phyloP scores from a whole-genome alignment of 2,113 vertebrate species.

The Antigone vipio region DNA sequence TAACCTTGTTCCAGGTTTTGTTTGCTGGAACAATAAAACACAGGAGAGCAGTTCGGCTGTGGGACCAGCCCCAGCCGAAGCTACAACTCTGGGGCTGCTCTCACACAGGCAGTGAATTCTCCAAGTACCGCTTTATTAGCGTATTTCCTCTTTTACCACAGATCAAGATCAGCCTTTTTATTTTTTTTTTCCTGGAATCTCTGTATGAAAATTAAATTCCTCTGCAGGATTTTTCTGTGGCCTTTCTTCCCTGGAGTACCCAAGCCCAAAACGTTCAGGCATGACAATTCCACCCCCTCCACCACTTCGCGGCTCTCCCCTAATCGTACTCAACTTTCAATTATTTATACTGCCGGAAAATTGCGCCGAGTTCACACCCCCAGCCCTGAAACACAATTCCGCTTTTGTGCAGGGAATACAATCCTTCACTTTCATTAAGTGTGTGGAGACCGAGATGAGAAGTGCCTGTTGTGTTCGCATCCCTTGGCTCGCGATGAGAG shows the following conservation, averaged over 20 bases:
- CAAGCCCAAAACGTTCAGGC: not conserved
- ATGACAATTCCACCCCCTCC: not conserved
- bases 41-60: not conserved
- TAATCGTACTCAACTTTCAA: constrained; percentile 21
- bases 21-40: constrained; percentile 46
- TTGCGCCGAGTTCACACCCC: constrained; percentile 29
- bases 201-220: constrained; percentile 13
- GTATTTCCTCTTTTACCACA: not conserved
- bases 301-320: not conserved
- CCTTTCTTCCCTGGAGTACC: not conserved
- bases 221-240: accelerated
- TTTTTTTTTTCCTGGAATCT: not conserved
- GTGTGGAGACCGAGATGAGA: constrained; percentile 46
- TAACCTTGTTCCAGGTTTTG: constrained; percentile 58
- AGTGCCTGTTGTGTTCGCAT: constrained; percentile 63
- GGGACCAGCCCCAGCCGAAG: not conserved
- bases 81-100: not conserved
- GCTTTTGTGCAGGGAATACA: constrained; percentile 55
- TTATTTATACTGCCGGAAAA: constrained; percentile 64
- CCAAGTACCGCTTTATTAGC: not conserved
- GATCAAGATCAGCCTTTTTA: not conserved
- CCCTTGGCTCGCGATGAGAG: constrained; percentile 58
- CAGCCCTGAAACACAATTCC: constrained; percentile 44
- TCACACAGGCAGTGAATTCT: not conserved
- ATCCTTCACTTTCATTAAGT: constrained; percentile 69